phyloP scores from a whole-genome alignment of 2,888 invertebrate species.

The Himalopsyche tibetana region DNA sequence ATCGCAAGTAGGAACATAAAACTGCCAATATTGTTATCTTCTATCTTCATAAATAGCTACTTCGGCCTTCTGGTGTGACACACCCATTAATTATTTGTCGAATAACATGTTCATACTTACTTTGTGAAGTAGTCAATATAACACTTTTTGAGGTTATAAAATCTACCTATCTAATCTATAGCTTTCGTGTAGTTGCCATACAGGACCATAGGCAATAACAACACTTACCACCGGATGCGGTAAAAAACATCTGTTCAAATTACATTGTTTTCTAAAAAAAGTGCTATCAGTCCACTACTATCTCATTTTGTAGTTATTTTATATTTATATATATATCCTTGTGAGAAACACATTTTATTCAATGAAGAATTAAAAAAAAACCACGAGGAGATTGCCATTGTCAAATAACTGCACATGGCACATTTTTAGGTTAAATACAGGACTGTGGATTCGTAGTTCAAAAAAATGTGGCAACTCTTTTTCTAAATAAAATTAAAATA shows the following conservation, averaged over 20 bases:
- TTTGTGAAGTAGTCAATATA: not conserved
- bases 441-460: too few species aligned
- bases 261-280: slow-evolving; percentile 24
- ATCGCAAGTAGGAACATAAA: not conserved
- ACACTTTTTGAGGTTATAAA: slow-evolving; percentile 24
- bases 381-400: not conserved
- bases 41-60: not conserved
- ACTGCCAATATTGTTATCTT: slow-evolving; percentile 1
- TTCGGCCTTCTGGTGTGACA: not conserved
- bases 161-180: not conserved
- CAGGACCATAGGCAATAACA: slow-evolving; percentile 33
- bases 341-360: not conserved
- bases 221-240: slow-evolving; percentile 25
- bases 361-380: not conserved
- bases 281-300: not conserved
- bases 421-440: too few species aligned
- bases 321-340: not conserved
- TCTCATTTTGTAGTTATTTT: not conserved
- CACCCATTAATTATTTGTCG: slow-evolving; percentile 2
- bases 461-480: too few species aligned
- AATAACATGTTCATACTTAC: not conserved
- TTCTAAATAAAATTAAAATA: too few species aligned
- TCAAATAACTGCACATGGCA: too few species aligned
- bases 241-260: slow-evolving; percentile 37
- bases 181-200: not conserved